Evolutionary conservation across 2,888 invertebrate species (phyloP).

Genomic region (Erpobdella octoculata): DNA sequence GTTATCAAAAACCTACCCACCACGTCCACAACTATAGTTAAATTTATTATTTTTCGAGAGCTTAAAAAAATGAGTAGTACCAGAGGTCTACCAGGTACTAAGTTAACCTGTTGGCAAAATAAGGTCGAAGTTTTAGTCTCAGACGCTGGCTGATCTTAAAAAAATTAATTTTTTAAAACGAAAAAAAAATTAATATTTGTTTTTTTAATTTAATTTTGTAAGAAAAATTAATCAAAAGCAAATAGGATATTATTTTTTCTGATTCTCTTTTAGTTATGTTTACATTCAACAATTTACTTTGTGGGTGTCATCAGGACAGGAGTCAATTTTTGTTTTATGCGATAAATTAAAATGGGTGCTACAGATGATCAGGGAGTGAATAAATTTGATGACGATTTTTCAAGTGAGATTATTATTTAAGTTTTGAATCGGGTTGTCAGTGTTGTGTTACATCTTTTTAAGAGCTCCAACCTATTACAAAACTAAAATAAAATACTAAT

Average conservation of each 20-base stretch:
- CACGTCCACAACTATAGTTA: too few relatives aligned
- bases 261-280: not conserved
- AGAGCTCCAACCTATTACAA: too few relatives aligned
- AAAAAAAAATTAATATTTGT: not conserved
- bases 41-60: too few relatives aligned
- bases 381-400: conserved; percentile 11
- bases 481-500: not conserved
- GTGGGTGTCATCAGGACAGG: not conserved
- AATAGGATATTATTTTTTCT: not conserved
- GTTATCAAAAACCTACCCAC: too few relatives aligned
- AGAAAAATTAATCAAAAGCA: not conserved
- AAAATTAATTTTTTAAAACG: not conserved
- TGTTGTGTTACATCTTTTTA: too few relatives aligned
- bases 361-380: not conserved
- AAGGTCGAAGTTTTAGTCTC: too few relatives aligned
- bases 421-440: not conserved
- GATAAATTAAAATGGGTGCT: not conserved
- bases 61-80: too few relatives aligned
- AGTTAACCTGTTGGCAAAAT: too few relatives aligned
- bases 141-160: too few relatives aligned
- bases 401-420: not conserved
- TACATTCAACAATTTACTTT: not conserved
- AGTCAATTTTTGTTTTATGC: too few relatives aligned
- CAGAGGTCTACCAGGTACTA: too few relatives aligned
- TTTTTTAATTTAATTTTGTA: not conserved